These are phyloP conservation scores for Pomatostomus ruficeps DNA, from an alignment of 2,113 vertebrate species.

Conservation along the genomic window DNA sequence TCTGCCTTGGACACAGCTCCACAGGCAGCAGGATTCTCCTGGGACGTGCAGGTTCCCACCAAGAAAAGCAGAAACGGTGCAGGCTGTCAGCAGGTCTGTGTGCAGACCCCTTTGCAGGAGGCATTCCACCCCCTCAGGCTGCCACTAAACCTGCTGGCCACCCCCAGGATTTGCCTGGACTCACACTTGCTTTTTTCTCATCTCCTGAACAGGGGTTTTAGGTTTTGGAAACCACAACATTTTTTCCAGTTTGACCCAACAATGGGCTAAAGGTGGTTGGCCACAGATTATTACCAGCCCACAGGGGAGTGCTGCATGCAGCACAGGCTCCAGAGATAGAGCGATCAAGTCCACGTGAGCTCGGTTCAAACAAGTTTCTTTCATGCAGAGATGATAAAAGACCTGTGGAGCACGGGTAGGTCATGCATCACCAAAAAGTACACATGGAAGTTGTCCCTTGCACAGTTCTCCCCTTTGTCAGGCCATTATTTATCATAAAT, in stretches of 20 bases:
- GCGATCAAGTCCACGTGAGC: neutral
- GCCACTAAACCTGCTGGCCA: neutral
- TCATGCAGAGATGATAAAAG: slow-evolving; percentile 1
- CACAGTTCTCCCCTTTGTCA: neutral
- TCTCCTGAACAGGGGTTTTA: neutral
- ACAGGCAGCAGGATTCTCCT: neutral
- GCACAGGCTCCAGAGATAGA: neutral
- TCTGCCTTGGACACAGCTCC: neutral
- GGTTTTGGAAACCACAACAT: neutral
- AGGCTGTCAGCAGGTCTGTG: neutral
- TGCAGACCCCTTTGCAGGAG: neutral
- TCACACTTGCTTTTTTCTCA: neutral
- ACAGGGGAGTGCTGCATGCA: neutral
- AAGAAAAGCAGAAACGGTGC: neutral
- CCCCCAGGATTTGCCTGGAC: neutral
- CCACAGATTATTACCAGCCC: neutral
- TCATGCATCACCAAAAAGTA: neutral
- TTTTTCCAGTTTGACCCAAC: neutral
- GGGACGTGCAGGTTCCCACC: neutral
- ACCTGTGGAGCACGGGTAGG: neutral
- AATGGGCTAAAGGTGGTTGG: neutral
- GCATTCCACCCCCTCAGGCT: neutral
- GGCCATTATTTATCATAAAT: neutral
- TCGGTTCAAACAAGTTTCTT: neutral
- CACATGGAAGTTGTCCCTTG: slow-evolving; percentile 7